phyloP scores from a whole-genome alignment of 2,888 invertebrate species.

The Megastigmus dorsalis region DNA sequence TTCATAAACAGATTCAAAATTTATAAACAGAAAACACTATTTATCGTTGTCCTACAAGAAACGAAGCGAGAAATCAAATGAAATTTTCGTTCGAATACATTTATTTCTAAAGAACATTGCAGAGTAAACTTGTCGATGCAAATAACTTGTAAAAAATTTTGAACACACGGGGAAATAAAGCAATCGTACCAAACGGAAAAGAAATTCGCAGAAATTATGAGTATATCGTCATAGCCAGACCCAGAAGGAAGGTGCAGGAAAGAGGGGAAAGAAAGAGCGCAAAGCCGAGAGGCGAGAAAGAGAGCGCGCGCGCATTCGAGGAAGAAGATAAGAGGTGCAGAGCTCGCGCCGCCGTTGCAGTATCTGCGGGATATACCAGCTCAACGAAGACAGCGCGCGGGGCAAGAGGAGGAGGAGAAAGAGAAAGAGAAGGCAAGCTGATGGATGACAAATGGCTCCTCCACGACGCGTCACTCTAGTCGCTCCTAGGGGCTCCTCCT shows the following conservation, averaged over 20 bases:
- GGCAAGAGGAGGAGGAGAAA: constrained; percentile 36
- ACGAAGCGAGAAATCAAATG: too few relatives aligned
- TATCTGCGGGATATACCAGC: constrained; percentile 15
- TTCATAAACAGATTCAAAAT: too few relatives aligned
- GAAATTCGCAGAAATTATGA: constrained; percentile 35
- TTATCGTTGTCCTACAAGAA: too few relatives aligned
- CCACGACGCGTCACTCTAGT: constrained; percentile 76
- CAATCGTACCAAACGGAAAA: constrained; percentile 1
- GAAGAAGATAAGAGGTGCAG: constrained; percentile 48
- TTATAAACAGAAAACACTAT: too few relatives aligned
- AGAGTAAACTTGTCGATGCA: too few relatives aligned
- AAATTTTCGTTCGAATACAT: too few relatives aligned
- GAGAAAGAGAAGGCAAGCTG: constrained; percentile 56
- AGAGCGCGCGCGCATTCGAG: not conserved
- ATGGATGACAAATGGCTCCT: constrained; percentile 75
- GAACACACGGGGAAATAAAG: too few relatives aligned
- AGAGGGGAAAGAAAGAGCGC: not conserved
- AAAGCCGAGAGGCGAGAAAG: not conserved
- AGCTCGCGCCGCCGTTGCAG: constrained; percentile 44
- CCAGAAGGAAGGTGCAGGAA: not conserved
- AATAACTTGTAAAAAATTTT: too few relatives aligned
- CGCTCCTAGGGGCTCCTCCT: constrained; percentile 71
- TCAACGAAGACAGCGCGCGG: constrained; percentile 49
- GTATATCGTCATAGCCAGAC: constrained; percentile 36
- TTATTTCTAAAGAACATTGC: too few relatives aligned